Base-by-base conservation (phyloP, 2,888 invertebrate genomes). In the Leptarthrus brevirostris region DNA sequence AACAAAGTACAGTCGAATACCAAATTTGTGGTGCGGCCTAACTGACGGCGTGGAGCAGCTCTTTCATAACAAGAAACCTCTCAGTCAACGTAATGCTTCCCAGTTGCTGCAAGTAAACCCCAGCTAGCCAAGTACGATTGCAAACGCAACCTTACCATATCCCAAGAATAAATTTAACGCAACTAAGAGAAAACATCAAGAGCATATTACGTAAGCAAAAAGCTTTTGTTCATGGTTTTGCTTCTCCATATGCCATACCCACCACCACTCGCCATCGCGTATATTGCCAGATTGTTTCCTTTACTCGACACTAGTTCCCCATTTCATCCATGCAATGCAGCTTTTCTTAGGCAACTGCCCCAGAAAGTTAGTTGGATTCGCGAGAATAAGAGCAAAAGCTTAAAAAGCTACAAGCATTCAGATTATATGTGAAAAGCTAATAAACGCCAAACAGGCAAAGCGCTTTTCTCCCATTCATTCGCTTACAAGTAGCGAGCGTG, bases 401-500 rank as follows among this genome's bases (percentile, higher is more conserved):
- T n/a, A 44, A 18, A 66, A 66, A 66, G 64, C 64, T 64, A 0
- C 16, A 4, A 5, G 6, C 10, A 4, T n/a, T n/a, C n/a, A n/a
- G n/a, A n/a, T n/a, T n/a, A n/a, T n/a, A n/a, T n/a, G n/a, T n/a
- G 18, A 58, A 58, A 40, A 40, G 18, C 18, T 16, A 18, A 52
- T 20, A 22, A 6, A 26, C 30, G 54, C 14, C 20, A 66, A 22
- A 44, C 47, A 47, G 10, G 18, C 3, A 24, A 34, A 66, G 44
- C 24, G 64, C 64, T 66, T 66, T 66, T 66, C 26, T 53, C 53
- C 36, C 24, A 53, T 34, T 73, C 53, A 73, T 73, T 73, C 73
- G 61, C 64, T 73, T 64, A 52, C 53, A 24, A 40, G 22, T 36
- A 54, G 44, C 61, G 73, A 64, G 52, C 53, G 64, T 53, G 73